Evolutionary conservation across 2,888 invertebrate species (phyloP).

Genomic region (Hesperia comma): DNA sequence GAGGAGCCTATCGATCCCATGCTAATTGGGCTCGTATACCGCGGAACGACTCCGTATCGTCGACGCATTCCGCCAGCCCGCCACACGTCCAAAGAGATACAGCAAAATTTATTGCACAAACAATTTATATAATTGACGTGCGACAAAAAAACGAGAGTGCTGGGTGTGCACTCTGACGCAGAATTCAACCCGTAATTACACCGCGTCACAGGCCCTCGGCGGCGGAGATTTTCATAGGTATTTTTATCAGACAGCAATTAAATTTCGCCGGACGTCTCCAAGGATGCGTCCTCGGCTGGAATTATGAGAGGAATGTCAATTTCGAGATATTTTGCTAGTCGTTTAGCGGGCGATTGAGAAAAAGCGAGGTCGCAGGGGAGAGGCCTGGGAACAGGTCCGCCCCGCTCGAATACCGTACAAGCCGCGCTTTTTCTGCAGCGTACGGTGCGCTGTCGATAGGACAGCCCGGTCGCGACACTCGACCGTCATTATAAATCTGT

Average conservation of each 20-base stretch:
- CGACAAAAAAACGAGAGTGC: conserved; percentile 80
- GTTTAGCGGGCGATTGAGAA: conserved; percentile 66
- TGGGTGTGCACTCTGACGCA: conserved; percentile 62
- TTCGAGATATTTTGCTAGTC: conserved; percentile 80
- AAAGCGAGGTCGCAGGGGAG: conserved; percentile 59
- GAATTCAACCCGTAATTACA: conserved; percentile 74
- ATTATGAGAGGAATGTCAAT: conserved; percentile 82
- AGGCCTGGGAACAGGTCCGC: conserved; percentile 73
- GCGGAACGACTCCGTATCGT: conserved; percentile 59
- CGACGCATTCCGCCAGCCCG: conserved; percentile 67
- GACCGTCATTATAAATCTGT: conserved; percentile 78
- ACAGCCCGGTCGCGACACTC: conserved; percentile 70
- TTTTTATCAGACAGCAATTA: conserved; percentile 68
- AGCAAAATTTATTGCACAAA: conserved; percentile 82
- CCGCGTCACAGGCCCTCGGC: conserved; percentile 60
- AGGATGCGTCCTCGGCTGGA: conserved; percentile 76
- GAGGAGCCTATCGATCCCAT: conserved; percentile 80
- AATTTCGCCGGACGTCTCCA: conserved; percentile 67
- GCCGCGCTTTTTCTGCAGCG: conserved; percentile 67
- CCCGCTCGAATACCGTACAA: conserved; percentile 67
- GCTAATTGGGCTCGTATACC: conserved; percentile 77
- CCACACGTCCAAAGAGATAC: conserved; percentile 76
- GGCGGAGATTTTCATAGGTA: conserved; percentile 66
- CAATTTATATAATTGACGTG: conserved; percentile 83
- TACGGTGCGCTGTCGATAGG: conserved; percentile 64